phyloP scores from a whole-genome alignment of 2,113 vertebrate species.

The Ascaphus truei region DNA sequence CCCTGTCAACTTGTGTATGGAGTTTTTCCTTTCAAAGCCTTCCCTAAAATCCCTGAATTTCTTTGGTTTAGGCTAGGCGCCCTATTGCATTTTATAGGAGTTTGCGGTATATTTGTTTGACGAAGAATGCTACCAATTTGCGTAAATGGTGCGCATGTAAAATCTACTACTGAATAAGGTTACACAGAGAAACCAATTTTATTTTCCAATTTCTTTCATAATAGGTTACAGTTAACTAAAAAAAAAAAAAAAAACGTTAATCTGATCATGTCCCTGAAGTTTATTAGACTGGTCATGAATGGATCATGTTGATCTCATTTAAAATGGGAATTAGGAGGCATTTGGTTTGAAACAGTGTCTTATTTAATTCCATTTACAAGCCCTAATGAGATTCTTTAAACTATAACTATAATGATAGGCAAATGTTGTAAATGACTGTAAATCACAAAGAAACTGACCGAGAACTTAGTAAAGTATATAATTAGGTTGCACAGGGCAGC shows the following conservation, averaged over 20 bases:
- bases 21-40: conserved; percentile 4
- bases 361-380: background rate
- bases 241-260: conserved; percentile 21
- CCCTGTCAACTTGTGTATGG: background rate
- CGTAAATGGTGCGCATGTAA: conserved; percentile 23
- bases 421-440: no score
- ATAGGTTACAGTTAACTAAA: conserved; percentile 25
- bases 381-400: conserved; percentile 1
- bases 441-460: background rate
- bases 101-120: conserved; percentile 20
- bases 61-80: conserved; percentile 31
- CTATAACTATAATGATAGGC: no score
- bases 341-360: background rate
- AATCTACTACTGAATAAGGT: conserved; percentile 1
- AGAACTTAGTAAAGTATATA: background rate
- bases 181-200: conserved; percentile 7
- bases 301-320: background rate
- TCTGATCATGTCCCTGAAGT: conserved; percentile 13
- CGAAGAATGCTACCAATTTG: conserved; percentile 20
- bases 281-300: conserved; percentile 23
- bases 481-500: background rate
- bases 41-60: conserved; percentile 17
- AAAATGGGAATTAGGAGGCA: background rate
- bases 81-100: conserved; percentile 28
- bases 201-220: conserved; percentile 26